Evolutionary conservation across 1,140 invertebrate genomes (phyloP).

Genomic region (Babylonia areolata): DNA sequence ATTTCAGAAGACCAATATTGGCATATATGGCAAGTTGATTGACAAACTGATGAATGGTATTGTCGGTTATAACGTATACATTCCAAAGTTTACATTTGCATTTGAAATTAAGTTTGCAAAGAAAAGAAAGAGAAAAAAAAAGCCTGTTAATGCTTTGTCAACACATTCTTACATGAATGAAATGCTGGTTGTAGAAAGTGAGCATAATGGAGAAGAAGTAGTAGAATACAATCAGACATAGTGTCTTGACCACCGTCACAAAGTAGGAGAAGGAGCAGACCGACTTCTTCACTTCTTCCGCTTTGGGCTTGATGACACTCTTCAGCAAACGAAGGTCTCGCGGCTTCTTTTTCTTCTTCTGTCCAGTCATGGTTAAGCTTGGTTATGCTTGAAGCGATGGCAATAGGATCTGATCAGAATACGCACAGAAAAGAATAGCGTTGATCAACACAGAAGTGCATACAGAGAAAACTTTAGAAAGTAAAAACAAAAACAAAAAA

Average conservation of each 20-base stretch:
- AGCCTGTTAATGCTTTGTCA: not conserved
- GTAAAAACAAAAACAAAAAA: no score
- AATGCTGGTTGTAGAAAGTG: constrained; percentile 97
- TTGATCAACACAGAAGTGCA: no score
- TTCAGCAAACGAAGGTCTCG: constrained; percentile 40
- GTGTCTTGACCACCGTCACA: constrained; percentile 51
- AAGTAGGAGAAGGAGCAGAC: constrained; percentile 58
- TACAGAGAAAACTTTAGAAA: no score
- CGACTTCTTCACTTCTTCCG: constrained; percentile 59
- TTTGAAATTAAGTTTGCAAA: no score
- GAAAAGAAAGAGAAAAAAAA: no score
- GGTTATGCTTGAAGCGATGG: not conserved
- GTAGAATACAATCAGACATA: constrained; percentile 83
- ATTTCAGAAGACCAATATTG: no score
- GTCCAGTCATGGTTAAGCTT: constrained; percentile 17
- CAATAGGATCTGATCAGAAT: not conserved
- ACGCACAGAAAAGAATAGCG: not conserved
- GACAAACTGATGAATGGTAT: no score
- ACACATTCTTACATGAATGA: constrained; percentile 84
- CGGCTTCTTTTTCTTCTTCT: constrained; percentile 24
- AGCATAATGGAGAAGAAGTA: constrained; percentile 93
- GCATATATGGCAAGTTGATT: no score
- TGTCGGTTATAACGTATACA: no score
- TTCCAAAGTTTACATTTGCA: no score
- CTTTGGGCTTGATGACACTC: constrained; percentile 53